phyloP scores from a whole-genome alignment of 1,140 invertebrate genomes.

The Magallana angulata region DNA sequence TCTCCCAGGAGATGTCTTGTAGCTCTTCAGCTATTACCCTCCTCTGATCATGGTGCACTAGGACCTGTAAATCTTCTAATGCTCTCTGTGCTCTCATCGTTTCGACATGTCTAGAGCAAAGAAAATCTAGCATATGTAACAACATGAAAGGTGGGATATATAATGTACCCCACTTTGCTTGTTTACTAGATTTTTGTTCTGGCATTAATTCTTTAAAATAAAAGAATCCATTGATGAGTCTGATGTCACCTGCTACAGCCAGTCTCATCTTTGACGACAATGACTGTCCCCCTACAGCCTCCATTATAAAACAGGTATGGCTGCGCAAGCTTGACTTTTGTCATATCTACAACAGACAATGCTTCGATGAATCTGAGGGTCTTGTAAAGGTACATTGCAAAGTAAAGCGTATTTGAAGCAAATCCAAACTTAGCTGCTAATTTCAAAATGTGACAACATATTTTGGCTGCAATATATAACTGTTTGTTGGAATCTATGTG shows the following conservation, averaged over 20 bases:
- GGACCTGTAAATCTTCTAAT: neutral
- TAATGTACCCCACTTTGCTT: neutral
- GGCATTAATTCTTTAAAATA: neutral
- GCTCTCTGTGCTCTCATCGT: neutral
- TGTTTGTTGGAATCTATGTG: neutral
- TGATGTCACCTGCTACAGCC: neutral
- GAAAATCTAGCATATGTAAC: neutral
- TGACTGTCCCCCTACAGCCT: neutral
- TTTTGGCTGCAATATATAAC: neutral
- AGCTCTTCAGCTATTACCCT: neutral
- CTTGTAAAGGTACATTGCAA: neutral
- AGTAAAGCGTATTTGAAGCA: neutral
- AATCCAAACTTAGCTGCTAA: slow-evolving; percentile 9
- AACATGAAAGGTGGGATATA: neutral
- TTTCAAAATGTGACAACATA: neutral
- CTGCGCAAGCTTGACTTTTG: neutral
- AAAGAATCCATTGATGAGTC: neutral
- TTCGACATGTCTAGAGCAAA: neutral
- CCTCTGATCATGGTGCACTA: neutral
- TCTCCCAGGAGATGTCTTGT: neutral
- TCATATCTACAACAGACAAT: neutral
- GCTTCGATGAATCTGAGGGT: neutral
- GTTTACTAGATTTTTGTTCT: neutral
- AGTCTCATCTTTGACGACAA: neutral
- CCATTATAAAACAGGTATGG: too few species aligned